Conservation (phyloP, 2,888 invertebrate genomes). For the Colostygia pectinataria region DNA sequence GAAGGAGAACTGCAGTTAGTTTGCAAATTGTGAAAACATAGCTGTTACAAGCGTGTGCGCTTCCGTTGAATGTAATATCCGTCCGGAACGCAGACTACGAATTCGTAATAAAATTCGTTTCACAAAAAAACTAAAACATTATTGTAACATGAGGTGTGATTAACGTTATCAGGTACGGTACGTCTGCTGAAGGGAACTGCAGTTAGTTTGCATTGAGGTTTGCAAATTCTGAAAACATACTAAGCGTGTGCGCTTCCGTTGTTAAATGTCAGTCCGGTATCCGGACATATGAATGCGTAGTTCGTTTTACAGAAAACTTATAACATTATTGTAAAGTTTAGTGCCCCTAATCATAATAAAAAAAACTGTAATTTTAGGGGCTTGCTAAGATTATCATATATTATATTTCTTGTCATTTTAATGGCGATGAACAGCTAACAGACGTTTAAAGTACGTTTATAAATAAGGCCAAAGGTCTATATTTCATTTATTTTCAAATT, state of each 20-base stretch:
- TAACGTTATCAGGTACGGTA: conserved; percentile 91
- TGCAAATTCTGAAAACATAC: conserved; percentile 7
- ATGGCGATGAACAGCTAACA: too few relatives aligned
- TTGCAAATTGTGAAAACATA: conserved; percentile 10
- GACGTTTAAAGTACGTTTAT: too few relatives aligned
- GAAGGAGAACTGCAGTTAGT: conserved; percentile 1
- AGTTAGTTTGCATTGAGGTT: conserved; percentile 4
- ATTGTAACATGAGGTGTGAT: conserved; percentile 98
- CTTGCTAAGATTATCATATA: too few relatives aligned
- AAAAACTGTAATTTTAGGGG: too few relatives aligned
- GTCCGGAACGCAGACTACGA: not conserved
- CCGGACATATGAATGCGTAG: not conserved
- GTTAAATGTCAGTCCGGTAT: conserved; percentile 3
- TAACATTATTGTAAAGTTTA: too few relatives aligned
- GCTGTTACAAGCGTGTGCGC: too few relatives aligned
- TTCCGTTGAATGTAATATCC: conserved; percentile 12
- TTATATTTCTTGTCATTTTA: too few relatives aligned
- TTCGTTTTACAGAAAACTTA: conserved; percentile 2
- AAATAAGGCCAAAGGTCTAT: too few relatives aligned
- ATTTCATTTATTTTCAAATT: too few relatives aligned
- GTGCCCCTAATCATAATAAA: too few relatives aligned
- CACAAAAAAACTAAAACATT: conserved; percentile 2
- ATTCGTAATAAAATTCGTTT: not conserved
- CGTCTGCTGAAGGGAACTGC: conserved; percentile 78
- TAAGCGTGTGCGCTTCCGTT: conserved; percentile 2